Conservation (phyloP, 1,140 invertebrate genomes). For the Drosophila willistoni region DNA sequence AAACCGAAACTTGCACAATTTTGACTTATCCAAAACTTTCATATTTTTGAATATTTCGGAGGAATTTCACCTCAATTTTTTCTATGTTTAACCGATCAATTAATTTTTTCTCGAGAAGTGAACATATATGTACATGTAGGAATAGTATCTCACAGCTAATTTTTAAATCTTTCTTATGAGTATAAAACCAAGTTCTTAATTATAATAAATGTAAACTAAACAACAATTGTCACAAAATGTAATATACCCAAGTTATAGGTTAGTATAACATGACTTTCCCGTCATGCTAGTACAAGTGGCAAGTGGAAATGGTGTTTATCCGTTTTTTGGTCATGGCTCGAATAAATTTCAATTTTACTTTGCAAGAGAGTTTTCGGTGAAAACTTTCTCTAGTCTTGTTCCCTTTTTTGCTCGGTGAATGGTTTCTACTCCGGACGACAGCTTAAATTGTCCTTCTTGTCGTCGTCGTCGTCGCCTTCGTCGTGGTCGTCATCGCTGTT, state of each 20-base stretch:
- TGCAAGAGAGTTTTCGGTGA: conserved; percentile 38
- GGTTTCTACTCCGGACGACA: conserved; percentile 42
- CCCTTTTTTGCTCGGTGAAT: conserved; percentile 1
- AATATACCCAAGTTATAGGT: not conserved
- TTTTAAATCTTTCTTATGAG: no score
- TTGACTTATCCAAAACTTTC: no score
- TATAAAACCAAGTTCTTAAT: no score
- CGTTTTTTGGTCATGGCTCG: conserved; percentile 55
- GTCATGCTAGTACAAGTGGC: conserved; percentile 60
- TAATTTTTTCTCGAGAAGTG: no score
- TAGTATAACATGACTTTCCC: conserved; percentile 3
- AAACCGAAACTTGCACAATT: no score
- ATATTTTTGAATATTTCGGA: no score
- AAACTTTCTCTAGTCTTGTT: conserved; percentile 41
- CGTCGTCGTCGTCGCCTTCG: conserved; percentile 9
- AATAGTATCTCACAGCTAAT: no score
- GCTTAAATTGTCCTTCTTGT: conserved; percentile 66
- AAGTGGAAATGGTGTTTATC: conserved; percentile 79
- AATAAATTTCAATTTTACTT: conserved; percentile 76
- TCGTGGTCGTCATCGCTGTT: conserved; percentile 31
- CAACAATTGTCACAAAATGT: not conserved
- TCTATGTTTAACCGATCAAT: no score
- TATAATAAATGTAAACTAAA: not conserved
- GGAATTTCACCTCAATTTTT: no score
- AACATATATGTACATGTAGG: no score